Conservation (phyloP, 2,113 vertebrate genomes). For the Dipodomys ordii region DNA sequence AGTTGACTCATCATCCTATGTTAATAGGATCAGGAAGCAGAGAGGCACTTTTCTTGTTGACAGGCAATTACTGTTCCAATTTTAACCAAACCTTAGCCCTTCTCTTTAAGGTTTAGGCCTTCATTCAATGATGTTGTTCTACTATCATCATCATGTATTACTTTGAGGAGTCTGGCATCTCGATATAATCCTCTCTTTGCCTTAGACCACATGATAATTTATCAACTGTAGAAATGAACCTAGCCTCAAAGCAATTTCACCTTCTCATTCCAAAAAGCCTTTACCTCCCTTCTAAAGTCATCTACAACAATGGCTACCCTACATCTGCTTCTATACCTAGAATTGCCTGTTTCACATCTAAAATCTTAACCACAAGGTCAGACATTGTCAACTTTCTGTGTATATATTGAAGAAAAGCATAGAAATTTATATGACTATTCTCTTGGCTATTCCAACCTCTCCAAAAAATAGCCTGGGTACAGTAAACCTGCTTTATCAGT, state of each 20-base stretch:
- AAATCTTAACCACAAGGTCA: constrained; percentile 17
- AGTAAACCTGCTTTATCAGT: too few species aligned
- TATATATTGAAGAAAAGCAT: not conserved
- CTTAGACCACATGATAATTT: too few species aligned
- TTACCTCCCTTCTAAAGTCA: not conserved
- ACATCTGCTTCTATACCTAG: not conserved
- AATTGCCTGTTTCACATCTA: not conserved
- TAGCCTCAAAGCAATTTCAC: not conserved
- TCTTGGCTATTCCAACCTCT: too few species aligned
- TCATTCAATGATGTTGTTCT: not conserved
- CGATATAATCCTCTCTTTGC: not conserved
- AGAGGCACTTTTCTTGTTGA: not conserved
- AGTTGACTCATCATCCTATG: not conserved
- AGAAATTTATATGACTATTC: not conserved
- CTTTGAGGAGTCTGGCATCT: not conserved
- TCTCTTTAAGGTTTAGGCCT: not conserved
- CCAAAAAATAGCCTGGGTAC: too few species aligned
- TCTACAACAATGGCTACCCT: not conserved
- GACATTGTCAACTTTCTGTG: not conserved
- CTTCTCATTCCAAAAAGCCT: not conserved
- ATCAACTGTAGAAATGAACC: not conserved
- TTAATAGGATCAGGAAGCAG: not conserved
- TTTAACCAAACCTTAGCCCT: not conserved
- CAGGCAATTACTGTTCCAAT: not conserved
- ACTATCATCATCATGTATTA: not conserved